Base-by-base conservation (phyloP, 2,888 invertebrate species). In the Cheilosia variabilis region DNA sequence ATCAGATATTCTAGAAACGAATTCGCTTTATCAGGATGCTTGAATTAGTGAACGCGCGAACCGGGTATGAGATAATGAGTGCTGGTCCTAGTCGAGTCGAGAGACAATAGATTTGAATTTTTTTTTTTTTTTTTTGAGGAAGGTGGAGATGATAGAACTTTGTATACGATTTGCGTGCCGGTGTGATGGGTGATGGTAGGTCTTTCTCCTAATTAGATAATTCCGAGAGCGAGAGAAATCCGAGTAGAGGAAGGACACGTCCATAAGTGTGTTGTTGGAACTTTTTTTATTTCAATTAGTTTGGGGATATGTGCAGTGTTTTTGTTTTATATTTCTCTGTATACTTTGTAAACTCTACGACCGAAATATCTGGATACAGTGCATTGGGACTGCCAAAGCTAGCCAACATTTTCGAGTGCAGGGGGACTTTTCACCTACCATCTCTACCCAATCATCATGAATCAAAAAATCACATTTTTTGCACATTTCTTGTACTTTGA, bases 1-100 rank as follows among this genome's bases (percentile, higher is more conserved):
- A 86, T 86, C 86, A 86, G 76, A 86, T 86, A 86, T 86, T 86
- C 86, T 55, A 69, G 68, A 62, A 80, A 66, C 86, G 86, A 81
- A 86, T 77, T 81, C 76, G 62, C 72, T 81, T 72, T 86, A 86
- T 86, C 68, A 81, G 86, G 81, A 81, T 72, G 41, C 86, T 68
- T 72, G 68, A 86, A 86, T 86, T 86, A 86, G 81, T 81, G 52
- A 45, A 68, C 47, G 62, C 47, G 34, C 52, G n/a, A n/a, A 27
- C 10, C n/a, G 19, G 24, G 19, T 45, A 37, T 60, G 57, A 19
- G 71, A 81, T 80, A 86, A 86, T 86, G 81, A 81, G 62, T 77
- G 71, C 66, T 66, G 43, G 62, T 62, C 62, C 31, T 62, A 50
- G 62, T 62, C 62, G 62, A 71, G 53, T 75, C 68, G 60, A 19